Base-by-base conservation (phyloP, 2,113 vertebrate genomes). In the Abramis brama region DNA sequence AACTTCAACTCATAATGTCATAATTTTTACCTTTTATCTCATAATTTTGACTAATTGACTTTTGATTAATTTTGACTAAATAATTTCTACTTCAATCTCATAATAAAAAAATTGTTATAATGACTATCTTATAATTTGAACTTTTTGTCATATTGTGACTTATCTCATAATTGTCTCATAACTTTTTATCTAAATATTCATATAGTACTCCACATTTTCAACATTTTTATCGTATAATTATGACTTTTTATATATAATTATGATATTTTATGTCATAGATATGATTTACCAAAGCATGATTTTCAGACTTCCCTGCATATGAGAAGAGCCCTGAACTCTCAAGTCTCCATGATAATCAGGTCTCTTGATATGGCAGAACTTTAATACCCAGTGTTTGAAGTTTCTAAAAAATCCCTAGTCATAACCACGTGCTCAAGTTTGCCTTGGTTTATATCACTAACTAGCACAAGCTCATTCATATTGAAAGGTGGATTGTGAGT, bases 391-490 rank as follows among this genome's bases (percentile, higher is more conserved):
- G 7, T 23, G 57, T 60, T 43, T n/a, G 23, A 12, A 47, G 71
- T 23, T 71, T 43, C 9, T 39, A 43, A 75, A 25, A 75, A 27
- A 27, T 23, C 12, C 6, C 43, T 25, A 47, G 43, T 75, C 43
- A 50, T 74, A 47, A 45, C 23, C 39, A 45, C 47, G 43, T 50
- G 39, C 23, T 74, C 45, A 45, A 45, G 21, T 75, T 75, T 50
- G 12, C n/a, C 73, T 75, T 27, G n/a, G 43, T 0, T 6, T 4
- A 75, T 75, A 25, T 75, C n/a, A 50, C n/a, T 74, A 74, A 74
- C 71, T 75, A 75, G 73, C 43, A 6, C n/a, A 3, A 75, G 43
- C 73, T 74, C 71, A 47, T 74, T 74, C 43, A 74, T 74, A 47
- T 47, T 75, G 73, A 47, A 50, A 13, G 6, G n/a, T 75, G 73